These are phyloP conservation scores for Himalopsyche tibetana DNA, from an alignment of 2,888 invertebrate species.

Conservation along the genomic window DNA sequence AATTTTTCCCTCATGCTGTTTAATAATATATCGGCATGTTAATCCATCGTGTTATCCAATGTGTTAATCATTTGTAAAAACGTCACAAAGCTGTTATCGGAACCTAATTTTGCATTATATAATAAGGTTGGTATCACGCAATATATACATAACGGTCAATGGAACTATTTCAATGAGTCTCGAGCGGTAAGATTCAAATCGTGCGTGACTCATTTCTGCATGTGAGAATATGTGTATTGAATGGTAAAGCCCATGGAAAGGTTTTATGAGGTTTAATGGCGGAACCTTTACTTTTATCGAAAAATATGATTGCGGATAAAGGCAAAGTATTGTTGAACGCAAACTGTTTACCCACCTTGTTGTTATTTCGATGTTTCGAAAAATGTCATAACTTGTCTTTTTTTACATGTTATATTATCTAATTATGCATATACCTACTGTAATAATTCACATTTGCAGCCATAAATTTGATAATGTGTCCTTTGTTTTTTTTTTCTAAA, in stretches of 20 bases:
- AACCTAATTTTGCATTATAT: background rate
- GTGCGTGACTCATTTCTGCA: background rate
- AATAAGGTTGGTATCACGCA: too few species aligned
- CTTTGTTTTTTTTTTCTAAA: too few species aligned
- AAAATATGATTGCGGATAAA: background rate
- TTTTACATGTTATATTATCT: too few species aligned
- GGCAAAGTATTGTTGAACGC: background rate
- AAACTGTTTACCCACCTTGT: background rate
- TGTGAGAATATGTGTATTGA: constrained; percentile 34
- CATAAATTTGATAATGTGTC: too few species aligned
- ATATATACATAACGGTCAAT: too few species aligned
- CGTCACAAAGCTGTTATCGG: background rate
- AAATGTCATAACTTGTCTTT: too few species aligned
- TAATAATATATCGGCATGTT: background rate
- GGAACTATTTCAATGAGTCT: too few species aligned
- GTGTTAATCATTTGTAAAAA: constrained; percentile 18
- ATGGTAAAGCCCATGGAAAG: background rate
- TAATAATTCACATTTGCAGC: too few species aligned
- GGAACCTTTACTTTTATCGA: too few species aligned
- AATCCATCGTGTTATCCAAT: constrained; percentile 19
- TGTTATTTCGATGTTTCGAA: constrained; percentile 1
- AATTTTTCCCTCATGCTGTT: constrained; percentile 29
- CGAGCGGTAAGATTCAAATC: background rate
- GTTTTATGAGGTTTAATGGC: too few species aligned
- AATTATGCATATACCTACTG: too few species aligned